Base-by-base conservation (phyloP, 2,797 vertebrate species). In the Pseudochromis fuscus region DNA sequence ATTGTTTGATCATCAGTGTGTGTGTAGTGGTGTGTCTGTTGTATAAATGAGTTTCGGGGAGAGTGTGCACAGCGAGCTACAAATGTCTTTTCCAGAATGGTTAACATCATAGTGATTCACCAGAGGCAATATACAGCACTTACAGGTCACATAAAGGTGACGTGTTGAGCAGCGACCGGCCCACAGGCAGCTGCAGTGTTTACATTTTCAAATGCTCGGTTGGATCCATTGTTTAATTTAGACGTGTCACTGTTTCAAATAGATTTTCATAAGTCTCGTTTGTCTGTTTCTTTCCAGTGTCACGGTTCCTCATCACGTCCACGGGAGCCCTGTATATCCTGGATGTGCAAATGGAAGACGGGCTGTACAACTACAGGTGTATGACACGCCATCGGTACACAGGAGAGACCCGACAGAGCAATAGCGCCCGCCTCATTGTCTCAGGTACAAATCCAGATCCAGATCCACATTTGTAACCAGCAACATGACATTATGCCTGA, bases 251-350 rank as follows among this genome's bases (percentile, higher is more conserved):
- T 59, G 11, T 58, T 67, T 23, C 16, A 30, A 42, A 53, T 44
- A 4, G 5, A 16, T 46, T 60, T 52, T 33, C 35, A 79, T 13
- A 18, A 30, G 2, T 40, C 62, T n/a, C 33, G 3, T 71, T 30
- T 57, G 0, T 81, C 12, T 65, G 0, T 75, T 65, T 52, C 3
- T 75, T 81, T 68, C 15, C 75, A 93, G 91, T 91, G 89, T 91
- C 97, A 93, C 96, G 98, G 96, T 99, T 98, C 96, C 96, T 97
- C 95, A 97, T 99, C 93, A 98, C 98, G 91, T 96, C 97, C 94
- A 98, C 95, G 87, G 98, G 98, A 94, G 97, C 97, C 94, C 96
- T 99, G 95, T 99, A 99, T 95, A 98, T 99, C 94, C 94, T 97
- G 95, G 97, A 99, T 81, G 97, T 98, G 93, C 97, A 99, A 94